phyloP scores from a whole-genome alignment of 2,888 invertebrate genomes.

The Ichneumon xanthorius region DNA sequence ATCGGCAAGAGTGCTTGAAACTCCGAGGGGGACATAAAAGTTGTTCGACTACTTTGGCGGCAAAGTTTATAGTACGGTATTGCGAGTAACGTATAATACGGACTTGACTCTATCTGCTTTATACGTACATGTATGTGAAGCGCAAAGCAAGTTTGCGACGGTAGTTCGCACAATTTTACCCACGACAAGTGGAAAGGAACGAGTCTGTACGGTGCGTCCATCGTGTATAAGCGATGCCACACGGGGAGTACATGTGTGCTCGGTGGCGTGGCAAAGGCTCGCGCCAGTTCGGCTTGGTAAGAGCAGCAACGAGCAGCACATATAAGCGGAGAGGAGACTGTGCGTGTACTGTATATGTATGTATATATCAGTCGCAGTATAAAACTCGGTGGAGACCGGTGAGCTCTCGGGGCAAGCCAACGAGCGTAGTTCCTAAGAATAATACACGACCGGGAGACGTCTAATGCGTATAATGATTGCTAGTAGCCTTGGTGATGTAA shows the following conservation, averaged over 20 bases:
- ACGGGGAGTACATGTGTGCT: conserved; percentile 27
- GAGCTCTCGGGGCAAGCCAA: conserved; percentile 70
- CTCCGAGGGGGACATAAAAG: conserved; percentile 43
- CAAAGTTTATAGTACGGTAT: conserved; percentile 40
- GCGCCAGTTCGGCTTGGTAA: conserved; percentile 34
- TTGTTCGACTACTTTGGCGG: conserved; percentile 19
- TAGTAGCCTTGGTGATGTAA: conserved; percentile 82
- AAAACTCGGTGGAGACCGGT: conserved; percentile 68
- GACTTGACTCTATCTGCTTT: conserved; percentile 26
- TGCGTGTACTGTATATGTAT: conserved; percentile 35
- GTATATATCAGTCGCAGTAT: conserved; percentile 43
- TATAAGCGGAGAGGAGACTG: conserved; percentile 34
- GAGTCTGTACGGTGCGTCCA: conserved; percentile 29
- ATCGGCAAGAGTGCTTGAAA: neutral
- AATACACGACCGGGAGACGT: conserved; percentile 71
- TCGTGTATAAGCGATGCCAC: conserved; percentile 11
- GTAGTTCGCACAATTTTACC: conserved; percentile 34
- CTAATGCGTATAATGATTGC: conserved; percentile 76
- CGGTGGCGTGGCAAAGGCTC: conserved; percentile 29
- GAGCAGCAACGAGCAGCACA: conserved; percentile 20
- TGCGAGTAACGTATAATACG: conserved; percentile 8
- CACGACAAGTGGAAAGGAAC: conserved; percentile 48
- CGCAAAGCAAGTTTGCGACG: conserved; percentile 24
- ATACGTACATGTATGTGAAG: conserved; percentile 10
- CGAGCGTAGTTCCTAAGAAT: conserved; percentile 78